These are phyloP conservation scores for Coleophora flavipennella DNA, from an alignment of 2,888 invertebrate species.

Conservation along the genomic window DNA sequence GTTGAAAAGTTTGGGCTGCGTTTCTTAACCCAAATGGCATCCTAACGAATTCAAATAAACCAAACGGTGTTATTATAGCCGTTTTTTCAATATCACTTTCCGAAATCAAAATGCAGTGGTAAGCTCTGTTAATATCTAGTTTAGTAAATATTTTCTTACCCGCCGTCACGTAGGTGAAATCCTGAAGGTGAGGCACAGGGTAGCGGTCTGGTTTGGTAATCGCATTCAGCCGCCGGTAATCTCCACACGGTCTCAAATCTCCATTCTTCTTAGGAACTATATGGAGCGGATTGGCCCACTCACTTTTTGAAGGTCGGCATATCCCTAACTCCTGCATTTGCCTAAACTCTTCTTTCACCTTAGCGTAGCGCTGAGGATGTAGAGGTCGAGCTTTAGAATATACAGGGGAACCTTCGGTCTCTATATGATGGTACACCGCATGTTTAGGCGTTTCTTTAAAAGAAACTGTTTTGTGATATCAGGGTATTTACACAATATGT, in stretches of 20 bases:
- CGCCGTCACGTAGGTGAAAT: constrained; percentile 16
- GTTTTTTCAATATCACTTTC: constrained; percentile 33
- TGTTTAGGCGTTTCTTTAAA: constrained; percentile 1
- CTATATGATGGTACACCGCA: constrained; percentile 1
- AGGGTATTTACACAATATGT: constrained; percentile 1
- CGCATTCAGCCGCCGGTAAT: constrained; percentile 33
- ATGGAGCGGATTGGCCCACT: constrained; percentile 32
- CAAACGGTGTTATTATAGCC: constrained; percentile 30
- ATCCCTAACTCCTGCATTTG: constrained; percentile 25
- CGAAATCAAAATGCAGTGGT: constrained; percentile 31
- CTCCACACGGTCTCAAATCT: constrained; percentile 28
- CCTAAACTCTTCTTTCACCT: constrained; percentile 10
- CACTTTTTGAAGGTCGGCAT: constrained; percentile 26
- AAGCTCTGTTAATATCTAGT: constrained; percentile 30
- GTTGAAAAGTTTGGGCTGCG: constrained; percentile 27
- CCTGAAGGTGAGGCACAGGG: constrained; percentile 27
- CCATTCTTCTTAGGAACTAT: constrained; percentile 20
- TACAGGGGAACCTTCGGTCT: constrained; percentile 6
- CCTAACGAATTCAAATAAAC: constrained; percentile 23
- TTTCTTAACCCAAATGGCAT: constrained; percentile 32
- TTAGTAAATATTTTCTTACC: constrained; percentile 21
- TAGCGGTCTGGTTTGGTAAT: constrained; percentile 27
- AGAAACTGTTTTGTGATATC: constrained; percentile 3
- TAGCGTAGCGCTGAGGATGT: constrained; percentile 5
- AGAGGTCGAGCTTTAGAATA: constrained; percentile 4